phyloP scores from a whole-genome alignment of 2,113 vertebrate genomes.

The Rousettus leschenaultii region DNA sequence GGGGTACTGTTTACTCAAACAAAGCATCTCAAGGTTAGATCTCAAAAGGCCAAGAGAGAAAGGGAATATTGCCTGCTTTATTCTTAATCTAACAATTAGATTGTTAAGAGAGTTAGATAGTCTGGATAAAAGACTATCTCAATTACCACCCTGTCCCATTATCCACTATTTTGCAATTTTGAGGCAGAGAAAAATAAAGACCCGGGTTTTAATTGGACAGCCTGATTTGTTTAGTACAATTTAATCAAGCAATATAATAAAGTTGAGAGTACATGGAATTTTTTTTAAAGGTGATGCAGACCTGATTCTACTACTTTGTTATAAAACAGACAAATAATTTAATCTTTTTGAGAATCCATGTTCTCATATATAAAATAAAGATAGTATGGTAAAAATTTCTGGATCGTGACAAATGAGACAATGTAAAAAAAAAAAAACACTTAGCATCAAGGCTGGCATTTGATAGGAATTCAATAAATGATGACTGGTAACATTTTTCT shows the following conservation, averaged over 20 bases:
- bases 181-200: constrained; percentile 29
- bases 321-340: neutral
- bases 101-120: neutral
- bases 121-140: neutral
- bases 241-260: neutral
- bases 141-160: neutral
- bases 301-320: neutral
- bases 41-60: neutral
- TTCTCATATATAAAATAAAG: neutral
- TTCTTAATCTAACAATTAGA: neutral
- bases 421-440: neutral
- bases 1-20: neutral
- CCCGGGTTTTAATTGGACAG: neutral
- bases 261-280: neutral
- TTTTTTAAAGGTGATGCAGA: neutral
- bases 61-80: neutral
- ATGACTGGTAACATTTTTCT: neutral
- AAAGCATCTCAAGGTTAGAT: neutral
- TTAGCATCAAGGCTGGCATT: neutral
- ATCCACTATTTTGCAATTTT: neutral
- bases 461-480: neutral
- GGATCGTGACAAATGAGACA: neutral
- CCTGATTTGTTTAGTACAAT: neutral
- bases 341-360: neutral
- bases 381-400: constrained; percentile 13